These are phyloP conservation scores for Cotesia congregata DNA, from an alignment of 2,888 invertebrate species.

Conservation along the genomic window DNA sequence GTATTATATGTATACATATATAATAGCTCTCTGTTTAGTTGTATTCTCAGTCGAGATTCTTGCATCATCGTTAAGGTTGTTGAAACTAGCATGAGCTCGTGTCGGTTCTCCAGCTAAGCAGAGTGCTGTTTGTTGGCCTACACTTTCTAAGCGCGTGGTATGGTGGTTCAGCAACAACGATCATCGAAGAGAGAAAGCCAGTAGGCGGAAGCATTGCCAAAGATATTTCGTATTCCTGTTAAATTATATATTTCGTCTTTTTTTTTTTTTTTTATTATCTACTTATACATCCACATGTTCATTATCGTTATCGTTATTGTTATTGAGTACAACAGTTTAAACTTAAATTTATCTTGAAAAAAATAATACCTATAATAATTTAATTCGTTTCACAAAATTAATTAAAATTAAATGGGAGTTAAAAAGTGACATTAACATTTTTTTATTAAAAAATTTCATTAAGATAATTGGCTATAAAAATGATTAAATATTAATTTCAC, in stretches of 20 bases:
- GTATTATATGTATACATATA: slow-evolving; percentile 18
- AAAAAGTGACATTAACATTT: not conserved
- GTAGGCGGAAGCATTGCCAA: slow-evolving; percentile 31
- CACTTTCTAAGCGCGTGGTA: slow-evolving; percentile 38
- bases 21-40: not conserved
- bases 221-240: slow-evolving; percentile 28
- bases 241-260: slow-evolving; percentile 8
- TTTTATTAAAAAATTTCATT: not conserved
- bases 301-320: not conserved
- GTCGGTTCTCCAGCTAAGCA: not conserved
- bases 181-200: slow-evolving; percentile 38
- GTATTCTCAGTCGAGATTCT: slow-evolving; percentile 21
- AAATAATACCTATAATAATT: not conserved
- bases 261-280: not conserved
- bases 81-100: slow-evolving; percentile 1
- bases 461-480: not conserved
- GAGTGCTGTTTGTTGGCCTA: slow-evolving; percentile 28
- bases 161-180: slow-evolving; percentile 30
- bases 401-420: not conserved
- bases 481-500: not conserved
- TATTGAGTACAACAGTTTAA: not conserved
- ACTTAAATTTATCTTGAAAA: not conserved
- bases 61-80: slow-evolving; percentile 38
- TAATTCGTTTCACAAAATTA: not conserved
- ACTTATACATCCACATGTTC: not conserved